Evolutionary conservation across 2,797 vertebrate species (phyloP), one percentile per base, ranked within the genome.

Genomic region (Tiaroga cobitis): DNA sequence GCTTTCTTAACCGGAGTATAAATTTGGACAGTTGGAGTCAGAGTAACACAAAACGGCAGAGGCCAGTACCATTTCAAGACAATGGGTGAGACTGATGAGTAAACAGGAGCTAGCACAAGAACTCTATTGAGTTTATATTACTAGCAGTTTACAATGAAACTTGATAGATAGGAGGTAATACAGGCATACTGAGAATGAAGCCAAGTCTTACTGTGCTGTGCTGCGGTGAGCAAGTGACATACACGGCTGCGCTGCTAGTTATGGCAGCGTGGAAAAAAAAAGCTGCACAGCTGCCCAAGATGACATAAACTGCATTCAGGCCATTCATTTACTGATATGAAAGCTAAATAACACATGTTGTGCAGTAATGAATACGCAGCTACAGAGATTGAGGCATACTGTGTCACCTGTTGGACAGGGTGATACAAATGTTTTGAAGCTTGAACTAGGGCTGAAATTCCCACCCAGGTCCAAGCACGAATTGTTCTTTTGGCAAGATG

Each of bases 121-220:
- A 29, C 13, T 26, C 16, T 54, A 34, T 89, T 85, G 11, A 68
- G 82, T 91, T 91, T 88, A 90, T 89, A 88, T 91, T 85, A 87
- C 84, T 87, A 87, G 88, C 88, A 88, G 89, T 89, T 90, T 91
- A 90, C 88, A 90, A 89, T 92, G 89, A 93, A 93, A 91, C 82
- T 5, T 85, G 82, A 89, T 73, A 88, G 86, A 91, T 82, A 81
- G 83, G 54, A 91, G 87, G 81, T 87, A 87, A 82, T 79, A 18
- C 4, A 72, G 74, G 80, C 34, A 88, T 78, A 84, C 34, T 68
- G 37, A 68, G 77, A 81, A 69, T 77, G 80, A 56, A 61, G 81
- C 89, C 76, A 87, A 59, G 26, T 89, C 88, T 89, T 77, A 78
- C 68, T 41, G 90, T 88, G 89, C 89, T 3, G 29, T 49, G 86